Conservation (phyloP, 2,113 vertebrate genomes). For the Baryphthengus martii region DNA sequence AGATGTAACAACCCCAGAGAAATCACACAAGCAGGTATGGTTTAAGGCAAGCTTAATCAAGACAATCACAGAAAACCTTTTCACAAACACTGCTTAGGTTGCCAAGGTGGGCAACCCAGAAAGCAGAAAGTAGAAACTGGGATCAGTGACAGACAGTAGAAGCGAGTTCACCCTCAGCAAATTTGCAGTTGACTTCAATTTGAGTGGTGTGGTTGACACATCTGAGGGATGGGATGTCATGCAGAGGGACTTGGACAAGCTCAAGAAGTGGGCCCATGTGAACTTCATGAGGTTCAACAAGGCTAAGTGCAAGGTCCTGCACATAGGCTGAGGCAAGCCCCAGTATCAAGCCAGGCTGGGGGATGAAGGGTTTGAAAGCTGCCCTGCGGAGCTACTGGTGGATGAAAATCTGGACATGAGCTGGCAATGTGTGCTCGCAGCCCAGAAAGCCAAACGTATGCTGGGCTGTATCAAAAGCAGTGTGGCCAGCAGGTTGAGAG, state of each 20-base stretch:
- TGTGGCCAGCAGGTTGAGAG: rapidly evolving
- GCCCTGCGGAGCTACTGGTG: neutral
- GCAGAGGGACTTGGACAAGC: too few species aligned
- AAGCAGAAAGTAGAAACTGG: rapidly evolving
- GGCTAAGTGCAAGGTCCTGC: too few species aligned
- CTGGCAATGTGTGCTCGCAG: rapidly evolving
- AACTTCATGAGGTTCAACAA: neutral
- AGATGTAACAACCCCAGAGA: neutral
- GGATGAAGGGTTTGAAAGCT: neutral
- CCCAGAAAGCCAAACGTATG: rapidly evolving
- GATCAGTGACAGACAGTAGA: neutral
- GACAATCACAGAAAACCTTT: neutral
- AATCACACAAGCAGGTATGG: neutral
- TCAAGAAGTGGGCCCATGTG: too few species aligned
- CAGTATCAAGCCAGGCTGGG: too few species aligned
- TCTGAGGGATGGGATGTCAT: too few species aligned
- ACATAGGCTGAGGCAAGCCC: too few species aligned
- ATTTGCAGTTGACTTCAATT: neutral
- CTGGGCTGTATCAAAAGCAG: neutral
- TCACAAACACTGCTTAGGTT: neutral
- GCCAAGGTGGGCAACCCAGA: neutral
- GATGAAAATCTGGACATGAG: neutral
- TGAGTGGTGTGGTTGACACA: neutral
- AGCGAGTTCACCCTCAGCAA: rapidly evolving
- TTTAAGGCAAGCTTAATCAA: neutral